phyloP scores from a whole-genome alignment of 2,797 vertebrate genomes.

The Iguana delicatissima region DNA sequence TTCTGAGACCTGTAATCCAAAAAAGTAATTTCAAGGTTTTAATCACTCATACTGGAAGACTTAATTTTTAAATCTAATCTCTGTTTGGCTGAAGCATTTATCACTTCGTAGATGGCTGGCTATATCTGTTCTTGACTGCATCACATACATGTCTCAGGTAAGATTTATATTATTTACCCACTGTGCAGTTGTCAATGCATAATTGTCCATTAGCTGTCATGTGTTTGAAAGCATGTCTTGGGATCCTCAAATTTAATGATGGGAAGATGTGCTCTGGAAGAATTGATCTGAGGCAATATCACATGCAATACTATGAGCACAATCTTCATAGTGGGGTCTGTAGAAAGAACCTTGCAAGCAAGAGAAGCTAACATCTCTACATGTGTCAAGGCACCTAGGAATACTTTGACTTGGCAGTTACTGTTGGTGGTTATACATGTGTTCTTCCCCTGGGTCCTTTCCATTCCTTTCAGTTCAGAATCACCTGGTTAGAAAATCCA shows the following conservation, averaged over 20 bases:
- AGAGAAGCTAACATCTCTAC: neutral
- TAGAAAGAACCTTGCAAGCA: too few relatives aligned
- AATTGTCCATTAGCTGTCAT: neutral
- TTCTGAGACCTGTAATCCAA: too few relatives aligned
- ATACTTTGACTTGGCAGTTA: neutral
- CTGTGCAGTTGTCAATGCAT: neutral
- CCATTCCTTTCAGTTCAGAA: conserved; percentile 10
- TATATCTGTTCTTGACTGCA: neutral
- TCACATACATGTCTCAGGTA: neutral
- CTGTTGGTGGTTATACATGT: rapidly evolving
- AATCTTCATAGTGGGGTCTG: neutral
- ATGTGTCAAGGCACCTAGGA: neutral
- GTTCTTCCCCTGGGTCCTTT: conserved; percentile 13
- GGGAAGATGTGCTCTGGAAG: too few relatives aligned
- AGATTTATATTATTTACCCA: neutral
- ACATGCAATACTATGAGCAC: neutral
- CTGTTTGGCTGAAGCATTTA: neutral
- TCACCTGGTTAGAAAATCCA: conserved; percentile 42
- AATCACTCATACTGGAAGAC: neutral
- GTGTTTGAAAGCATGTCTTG: neutral
- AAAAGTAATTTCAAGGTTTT: too few relatives aligned
- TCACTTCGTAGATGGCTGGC: neutral
- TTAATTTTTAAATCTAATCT: neutral
- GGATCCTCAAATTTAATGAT: neutral
- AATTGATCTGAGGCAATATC: neutral